A percentile compares a stretch with the other conserved stretches of the same genome.
phyloP scores from a whole-genome alignment of 2,797 vertebrate genomes.

The Coracias cyanogaster region DNA sequence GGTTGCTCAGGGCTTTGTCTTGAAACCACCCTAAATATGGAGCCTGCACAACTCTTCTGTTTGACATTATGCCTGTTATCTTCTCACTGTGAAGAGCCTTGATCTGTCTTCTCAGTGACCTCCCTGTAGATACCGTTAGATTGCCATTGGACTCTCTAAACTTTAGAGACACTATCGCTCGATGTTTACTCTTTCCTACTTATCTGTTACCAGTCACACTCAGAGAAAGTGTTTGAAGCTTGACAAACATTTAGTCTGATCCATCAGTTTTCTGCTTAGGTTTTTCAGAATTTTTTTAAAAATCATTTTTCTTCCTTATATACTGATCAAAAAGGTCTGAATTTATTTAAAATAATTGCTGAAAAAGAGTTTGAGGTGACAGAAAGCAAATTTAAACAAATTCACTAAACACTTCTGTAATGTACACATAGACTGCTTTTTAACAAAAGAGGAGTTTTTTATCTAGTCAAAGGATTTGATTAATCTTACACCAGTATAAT shows the following conservation, averaged over 20 bases:
- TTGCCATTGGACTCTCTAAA: neutral
- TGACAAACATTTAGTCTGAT: neutral
- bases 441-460: neutral
- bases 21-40: neutral
- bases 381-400: neutral
- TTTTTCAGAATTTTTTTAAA: neutral
- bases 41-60: neutral
- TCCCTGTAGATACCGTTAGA: neutral
- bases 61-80: neutral
- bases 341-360: neutral
- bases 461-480: neutral
- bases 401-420: neutral
- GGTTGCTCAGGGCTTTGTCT: neutral
- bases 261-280: neutral
- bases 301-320: neutral
- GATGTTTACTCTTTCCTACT: neutral
- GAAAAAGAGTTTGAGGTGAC: neutral
- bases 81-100: neutral
- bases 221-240: neutral
- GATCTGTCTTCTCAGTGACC: neutral
- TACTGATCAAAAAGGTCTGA: neutral
- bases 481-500: neutral
- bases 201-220: neutral
- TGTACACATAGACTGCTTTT: neutral
- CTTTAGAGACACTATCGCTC: accelerated